Evolutionary conservation across 2,888 invertebrate genomes (phyloP), one percentile per base, ranked within the genome.

Genomic region (Lepidonotus clava): DNA sequence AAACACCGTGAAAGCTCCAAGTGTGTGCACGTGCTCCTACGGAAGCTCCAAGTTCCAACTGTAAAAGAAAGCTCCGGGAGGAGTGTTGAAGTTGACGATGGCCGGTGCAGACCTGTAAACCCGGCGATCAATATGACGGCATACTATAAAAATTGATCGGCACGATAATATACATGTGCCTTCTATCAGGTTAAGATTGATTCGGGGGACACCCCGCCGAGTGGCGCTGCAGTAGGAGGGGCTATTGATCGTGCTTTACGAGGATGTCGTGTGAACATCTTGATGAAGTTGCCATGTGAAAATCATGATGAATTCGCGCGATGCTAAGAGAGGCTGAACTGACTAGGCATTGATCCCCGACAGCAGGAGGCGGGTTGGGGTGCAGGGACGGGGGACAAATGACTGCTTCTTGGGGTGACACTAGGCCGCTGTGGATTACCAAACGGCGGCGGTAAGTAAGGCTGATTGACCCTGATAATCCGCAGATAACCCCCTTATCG

Each of bases 401-500:
- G 38, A 18, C 71, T 36, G 14, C 36, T n/a, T 38, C 38, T 18
- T 18, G 2, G 71, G 28, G 28, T 61, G 61, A 61, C 61, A 61
- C 61, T 32, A 61, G 61, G 24, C 14, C 32, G 28, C 61, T 32
- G 28, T 1, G 28, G 61, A 32, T 61, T 14, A 32, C 28, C 61
- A 61, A 61, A 61, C 61, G 28, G 28, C 32, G 28, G 28, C 61
- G 11, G 36, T 71, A 71, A 36, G 71, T 36, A 71, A 71, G 38
- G 71, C 36, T 71, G 38, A 71, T 71, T 71, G 71, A 34, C 71
- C 24, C 71, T 18, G 71, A 71, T 71, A 71, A 71, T 71, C 71
- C 36, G 21, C 71, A 14, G 71, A 71, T 71, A 71, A 71, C 34
- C 36, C n/a, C 21, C 71, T 71, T 71, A 38, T 36, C 71, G 46